Evolutionary conservation across 2,888 invertebrate species (phyloP).

Genomic region (Drosophila melanosoma): DNA sequence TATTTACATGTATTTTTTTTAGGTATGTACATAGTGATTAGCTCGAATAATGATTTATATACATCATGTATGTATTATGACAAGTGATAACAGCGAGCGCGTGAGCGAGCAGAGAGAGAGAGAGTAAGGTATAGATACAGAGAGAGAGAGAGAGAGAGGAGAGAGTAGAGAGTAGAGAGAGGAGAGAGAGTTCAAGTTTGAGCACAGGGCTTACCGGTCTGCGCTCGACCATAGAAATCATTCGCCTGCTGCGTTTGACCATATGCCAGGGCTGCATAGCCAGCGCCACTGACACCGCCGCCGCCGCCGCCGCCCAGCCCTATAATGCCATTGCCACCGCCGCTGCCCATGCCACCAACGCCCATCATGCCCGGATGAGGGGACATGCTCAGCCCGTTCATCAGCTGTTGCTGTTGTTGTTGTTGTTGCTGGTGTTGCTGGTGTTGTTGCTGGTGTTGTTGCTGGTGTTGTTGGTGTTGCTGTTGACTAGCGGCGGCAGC

Average conservation of each 20-base stretch:
- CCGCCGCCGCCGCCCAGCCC: conserved; percentile 80
- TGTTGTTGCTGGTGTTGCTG: conserved; percentile 71
- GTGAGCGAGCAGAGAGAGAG: conserved; percentile 18
- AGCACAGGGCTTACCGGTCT: conserved; percentile 85
- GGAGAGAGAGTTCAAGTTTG: conserved; percentile 33
- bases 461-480: conserved; percentile 28
- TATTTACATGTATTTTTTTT: not conserved
- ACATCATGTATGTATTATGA: conserved; percentile 24
- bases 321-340: conserved; percentile 76
- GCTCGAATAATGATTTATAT: conserved; percentile 31
- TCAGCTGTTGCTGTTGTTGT: conserved; percentile 69
- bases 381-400: conserved; percentile 71
- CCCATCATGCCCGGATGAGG: conserved; percentile 76
- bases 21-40: conserved; percentile 55
- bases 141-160: conserved; percentile 5
- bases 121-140: not conserved
- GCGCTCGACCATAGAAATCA: conserved; percentile 85
- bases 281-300: conserved; percentile 66
- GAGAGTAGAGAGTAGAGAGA: conserved; percentile 12
- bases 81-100: conserved; percentile 45
- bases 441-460: conserved; percentile 55
- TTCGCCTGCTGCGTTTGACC: conserved; percentile 78
- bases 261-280: conserved; percentile 74
- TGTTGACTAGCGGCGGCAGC: conserved; percentile 63
- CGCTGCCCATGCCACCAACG: conserved; percentile 64